Conservation (phyloP, 2,113 vertebrate species). For the Synodontis membranacea region DNA sequence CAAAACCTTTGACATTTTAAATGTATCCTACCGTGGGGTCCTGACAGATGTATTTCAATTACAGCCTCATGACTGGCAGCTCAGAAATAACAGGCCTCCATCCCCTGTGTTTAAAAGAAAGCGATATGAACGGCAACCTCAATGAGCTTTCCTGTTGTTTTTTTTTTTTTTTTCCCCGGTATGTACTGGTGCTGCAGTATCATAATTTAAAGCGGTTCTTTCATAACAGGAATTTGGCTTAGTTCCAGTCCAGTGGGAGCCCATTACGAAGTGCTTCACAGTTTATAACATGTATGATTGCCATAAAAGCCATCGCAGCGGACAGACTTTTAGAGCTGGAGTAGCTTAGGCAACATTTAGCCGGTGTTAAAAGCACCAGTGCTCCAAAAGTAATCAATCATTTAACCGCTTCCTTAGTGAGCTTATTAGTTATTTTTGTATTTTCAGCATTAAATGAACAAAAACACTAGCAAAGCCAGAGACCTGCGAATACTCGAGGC, state of each 20-base stretch:
- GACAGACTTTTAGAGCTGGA: background rate
- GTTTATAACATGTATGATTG: background rate
- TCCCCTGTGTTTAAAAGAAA: conserved; percentile 13
- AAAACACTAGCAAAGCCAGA: background rate
- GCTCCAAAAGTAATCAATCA: background rate
- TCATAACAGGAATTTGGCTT: background rate
- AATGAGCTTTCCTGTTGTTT: background rate
- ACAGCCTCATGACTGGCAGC: conserved; percentile 14
- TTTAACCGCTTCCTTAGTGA: background rate
- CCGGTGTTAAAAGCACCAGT: background rate
- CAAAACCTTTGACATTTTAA: conserved; percentile 1
- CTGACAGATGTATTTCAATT: conserved; percentile 42
- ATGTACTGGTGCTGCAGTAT: background rate
- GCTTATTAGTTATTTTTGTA: background rate
- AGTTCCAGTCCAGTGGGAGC: background rate
- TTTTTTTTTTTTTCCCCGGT: background rate
- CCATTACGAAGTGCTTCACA: background rate
- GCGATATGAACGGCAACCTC: background rate
- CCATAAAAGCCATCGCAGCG: conserved; percentile 4
- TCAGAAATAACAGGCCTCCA: conserved; percentile 14
- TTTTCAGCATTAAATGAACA: background rate
- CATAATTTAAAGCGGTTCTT: background rate
- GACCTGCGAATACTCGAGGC: too few relatives aligned
- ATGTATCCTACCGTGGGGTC: conserved; percentile 18
- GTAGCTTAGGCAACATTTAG: background rate